A percentile compares a stretch with the other conserved stretches of the same genome.
phyloP scores from a whole-genome alignment of 1,140 invertebrate species.

The Popillia japonica region DNA sequence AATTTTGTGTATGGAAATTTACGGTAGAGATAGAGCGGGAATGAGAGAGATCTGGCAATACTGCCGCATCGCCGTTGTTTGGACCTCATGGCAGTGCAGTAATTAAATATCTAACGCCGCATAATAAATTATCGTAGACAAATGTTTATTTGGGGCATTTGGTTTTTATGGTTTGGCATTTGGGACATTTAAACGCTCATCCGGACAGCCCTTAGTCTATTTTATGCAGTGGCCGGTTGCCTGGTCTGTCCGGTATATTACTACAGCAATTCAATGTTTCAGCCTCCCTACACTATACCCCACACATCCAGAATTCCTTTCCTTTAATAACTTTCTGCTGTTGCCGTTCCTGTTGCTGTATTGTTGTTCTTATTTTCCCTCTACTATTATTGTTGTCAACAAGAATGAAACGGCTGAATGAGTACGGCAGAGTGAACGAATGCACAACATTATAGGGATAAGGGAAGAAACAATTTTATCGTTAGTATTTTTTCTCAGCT shows the following conservation, averaged over 20 bases:
- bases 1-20: no score
- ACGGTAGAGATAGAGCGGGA: no score
- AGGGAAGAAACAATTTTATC: conserved; percentile 15
- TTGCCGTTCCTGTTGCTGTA: background rate
- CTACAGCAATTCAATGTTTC: background rate
- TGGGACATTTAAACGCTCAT: background rate
- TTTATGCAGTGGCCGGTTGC: background rate
- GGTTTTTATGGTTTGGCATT: conserved; percentile 32
- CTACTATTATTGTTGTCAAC: background rate
- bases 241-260: conserved; percentile 8
- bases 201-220: background rate
- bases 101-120: conserved; percentile 26
- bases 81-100: background rate
- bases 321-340: conserved; percentile 17
- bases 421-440: background rate
- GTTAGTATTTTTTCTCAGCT: background rate
- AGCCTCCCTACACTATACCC: background rate
- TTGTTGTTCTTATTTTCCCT: background rate
- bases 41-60: background rate
- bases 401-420: background rate
- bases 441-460: background rate
- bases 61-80: background rate
- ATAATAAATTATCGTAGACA: conserved; percentile 34
- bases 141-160: conserved; percentile 34
- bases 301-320: conserved; percentile 4